Conservation (phyloP, 1,140 invertebrate species). For the Ceratitis capitata region DNA sequence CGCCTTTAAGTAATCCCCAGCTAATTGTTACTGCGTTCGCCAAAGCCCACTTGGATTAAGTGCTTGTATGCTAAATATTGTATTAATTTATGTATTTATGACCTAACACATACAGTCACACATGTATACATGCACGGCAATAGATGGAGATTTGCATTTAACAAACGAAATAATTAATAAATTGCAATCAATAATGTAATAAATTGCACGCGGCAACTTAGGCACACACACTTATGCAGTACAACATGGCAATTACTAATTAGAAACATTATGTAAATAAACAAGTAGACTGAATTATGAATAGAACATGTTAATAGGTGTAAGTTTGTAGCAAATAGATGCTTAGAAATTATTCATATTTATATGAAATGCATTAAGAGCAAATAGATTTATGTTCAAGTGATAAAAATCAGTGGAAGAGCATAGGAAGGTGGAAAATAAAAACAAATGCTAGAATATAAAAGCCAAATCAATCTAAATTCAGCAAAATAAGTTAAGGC, state of each 20-base stretch:
- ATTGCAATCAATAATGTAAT: slow-evolving; percentile 37
- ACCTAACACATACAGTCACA: neutral
- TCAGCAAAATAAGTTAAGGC: neutral
- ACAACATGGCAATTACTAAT: slow-evolving; percentile 11
- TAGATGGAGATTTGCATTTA: neutral
- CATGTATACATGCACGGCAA: neutral
- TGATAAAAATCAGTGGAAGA: neutral
- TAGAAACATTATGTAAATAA: slow-evolving; percentile 7
- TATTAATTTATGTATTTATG: neutral
- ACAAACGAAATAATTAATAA: slow-evolving; percentile 28
- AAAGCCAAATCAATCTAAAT: no score
- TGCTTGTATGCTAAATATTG: neutral
- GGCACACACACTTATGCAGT: neutral
- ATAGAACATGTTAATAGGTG: neutral
- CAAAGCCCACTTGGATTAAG: neutral
- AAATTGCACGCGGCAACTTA: slow-evolving; percentile 8
- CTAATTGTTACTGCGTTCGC: neutral
- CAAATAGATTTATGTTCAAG: neutral
- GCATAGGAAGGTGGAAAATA: neutral
- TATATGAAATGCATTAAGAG: neutral
- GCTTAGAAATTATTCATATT: slow-evolving; percentile 21
- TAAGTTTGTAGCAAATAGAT: neutral
- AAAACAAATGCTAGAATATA: neutral
- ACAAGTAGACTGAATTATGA: neutral
- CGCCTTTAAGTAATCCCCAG: slow-evolving; percentile 17